Evolutionary conservation across 2,797 vertebrate species (phyloP), one percentile per base, ranked within the genome.

Genomic region (Knipowitschia caucasica): DNA sequence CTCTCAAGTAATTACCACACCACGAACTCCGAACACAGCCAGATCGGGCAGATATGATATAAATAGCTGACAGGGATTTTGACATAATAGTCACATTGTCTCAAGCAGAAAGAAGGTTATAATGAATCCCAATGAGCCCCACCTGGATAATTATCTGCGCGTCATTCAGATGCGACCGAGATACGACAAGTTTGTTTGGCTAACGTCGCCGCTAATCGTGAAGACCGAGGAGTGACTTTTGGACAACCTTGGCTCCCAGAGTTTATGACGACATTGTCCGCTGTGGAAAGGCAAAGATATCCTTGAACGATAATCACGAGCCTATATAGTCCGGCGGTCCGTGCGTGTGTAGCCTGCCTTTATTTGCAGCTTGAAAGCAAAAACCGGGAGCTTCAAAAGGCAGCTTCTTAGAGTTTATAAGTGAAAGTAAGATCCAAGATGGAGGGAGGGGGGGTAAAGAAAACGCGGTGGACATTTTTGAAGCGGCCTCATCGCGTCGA

Each of bases 51-150:
- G 83, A 88, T 80, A 74, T 63, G 81, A 82, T 80, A 85, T 86
- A 89, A 91, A 90, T 87, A 90, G 85, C 85, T 88, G 87, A 88
- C 86, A 78, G 79, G 68, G 71, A 78, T 81, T 86, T 88, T 84
- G 81, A 87, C 74, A 88, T 78, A 86, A 81, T 75, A 74, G 80
- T 76, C 64, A 77, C 78, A 83, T 81, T 81, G 75, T 84, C 83
- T 85, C 77, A 64, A 47, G n/a, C 52, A 80, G 69, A 75, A 78
- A 82, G 71, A 39, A 63, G 63, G 64, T 75, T 79, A 68, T 80
- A 81, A 87, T 81, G 74, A 85, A 83, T 88, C 82, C 68, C 54
- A 38, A 79, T 69, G 70, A 75, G 65, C 67, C 65, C 62, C 77
- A 79, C 67, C 64, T 67, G 17, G 59, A 86, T 85, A 86, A 84